Conservation (phyloP, 2,113 vertebrate species). For the Scytalopus superciliaris region DNA sequence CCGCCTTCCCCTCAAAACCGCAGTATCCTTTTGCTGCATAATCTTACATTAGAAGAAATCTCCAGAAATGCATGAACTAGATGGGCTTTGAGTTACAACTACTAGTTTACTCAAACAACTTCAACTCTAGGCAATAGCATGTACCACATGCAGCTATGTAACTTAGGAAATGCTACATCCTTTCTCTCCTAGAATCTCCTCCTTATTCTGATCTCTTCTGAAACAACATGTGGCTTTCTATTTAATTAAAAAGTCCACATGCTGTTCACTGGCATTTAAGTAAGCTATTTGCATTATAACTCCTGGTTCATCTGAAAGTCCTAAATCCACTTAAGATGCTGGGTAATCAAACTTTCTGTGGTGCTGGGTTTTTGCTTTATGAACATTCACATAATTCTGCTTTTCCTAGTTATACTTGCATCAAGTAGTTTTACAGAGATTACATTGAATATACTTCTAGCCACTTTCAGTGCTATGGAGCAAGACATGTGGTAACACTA, state of each 20-base stretch:
- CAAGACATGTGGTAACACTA: neutral
- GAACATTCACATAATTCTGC: neutral
- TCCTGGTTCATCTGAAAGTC: neutral
- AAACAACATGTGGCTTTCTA: neutral
- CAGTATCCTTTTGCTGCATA: neutral
- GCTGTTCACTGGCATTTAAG: neutral
- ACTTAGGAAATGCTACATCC: neutral
- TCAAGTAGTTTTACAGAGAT: neutral
- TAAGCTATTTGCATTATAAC: neutral
- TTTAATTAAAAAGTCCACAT: neutral
- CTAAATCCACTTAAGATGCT: neutral
- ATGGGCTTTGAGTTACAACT: rapidly evolving
- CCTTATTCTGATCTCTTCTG: neutral
- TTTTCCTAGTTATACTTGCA: neutral
- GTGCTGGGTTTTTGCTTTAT: neutral
- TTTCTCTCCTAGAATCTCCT: neutral
- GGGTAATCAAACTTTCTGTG: neutral
- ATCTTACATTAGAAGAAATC: neutral
- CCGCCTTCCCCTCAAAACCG: no score
- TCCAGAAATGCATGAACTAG: neutral
- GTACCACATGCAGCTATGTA: rapidly evolving
- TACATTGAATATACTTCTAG: neutral
- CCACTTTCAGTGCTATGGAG: neutral
- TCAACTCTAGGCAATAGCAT: neutral
- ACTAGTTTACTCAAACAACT: neutral